Conservation (phyloP, 2,797 vertebrate genomes). For the Characodon lateralis region DNA sequence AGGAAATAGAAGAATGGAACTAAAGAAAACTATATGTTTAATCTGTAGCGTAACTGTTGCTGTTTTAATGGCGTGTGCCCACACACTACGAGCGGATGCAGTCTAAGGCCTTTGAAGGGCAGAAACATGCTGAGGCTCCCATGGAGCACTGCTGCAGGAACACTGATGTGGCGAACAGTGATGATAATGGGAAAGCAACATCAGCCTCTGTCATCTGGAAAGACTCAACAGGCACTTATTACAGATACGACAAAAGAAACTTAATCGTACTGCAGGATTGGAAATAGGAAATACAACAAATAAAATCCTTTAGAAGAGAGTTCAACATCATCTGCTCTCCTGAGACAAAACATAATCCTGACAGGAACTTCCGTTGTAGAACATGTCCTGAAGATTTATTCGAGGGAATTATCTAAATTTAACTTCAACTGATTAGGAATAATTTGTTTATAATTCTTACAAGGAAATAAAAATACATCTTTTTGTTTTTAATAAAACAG, state of each 20-base stretch:
- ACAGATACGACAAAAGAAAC: not conserved
- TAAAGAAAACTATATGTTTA: constrained; percentile 48
- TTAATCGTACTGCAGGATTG: not conserved
- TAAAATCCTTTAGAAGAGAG: not conserved
- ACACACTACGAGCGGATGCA: constrained; percentile 53
- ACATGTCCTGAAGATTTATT: not conserved
- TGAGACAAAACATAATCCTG: not conserved
- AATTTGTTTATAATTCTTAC: not conserved
- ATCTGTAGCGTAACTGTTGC: constrained; percentile 44
- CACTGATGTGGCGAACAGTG: constrained; percentile 4
- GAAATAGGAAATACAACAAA: not conserved
- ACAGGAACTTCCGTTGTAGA: not conserved
- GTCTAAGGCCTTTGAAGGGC: constrained; percentile 37
- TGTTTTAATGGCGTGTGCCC: constrained; percentile 48
- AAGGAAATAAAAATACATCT: not conserved
- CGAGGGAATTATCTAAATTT: not conserved
- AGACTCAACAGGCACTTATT: constrained; percentile 8
- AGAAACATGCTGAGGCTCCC: constrained; percentile 28
- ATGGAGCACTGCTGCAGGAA: constrained; percentile 24
- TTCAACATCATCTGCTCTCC: not conserved
- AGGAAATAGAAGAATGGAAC: constrained; percentile 28
- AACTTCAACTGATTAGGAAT: not conserved
- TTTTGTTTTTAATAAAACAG: not conserved
- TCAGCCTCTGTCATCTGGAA: constrained; percentile 1
- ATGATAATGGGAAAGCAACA: constrained; percentile 30